A percentile compares a stretch with the other conserved stretches of the same genome.
Evolutionary conservation across 2,797 vertebrate species (phyloP).

Genomic region (Hypotaenidia philippensis): DNA sequence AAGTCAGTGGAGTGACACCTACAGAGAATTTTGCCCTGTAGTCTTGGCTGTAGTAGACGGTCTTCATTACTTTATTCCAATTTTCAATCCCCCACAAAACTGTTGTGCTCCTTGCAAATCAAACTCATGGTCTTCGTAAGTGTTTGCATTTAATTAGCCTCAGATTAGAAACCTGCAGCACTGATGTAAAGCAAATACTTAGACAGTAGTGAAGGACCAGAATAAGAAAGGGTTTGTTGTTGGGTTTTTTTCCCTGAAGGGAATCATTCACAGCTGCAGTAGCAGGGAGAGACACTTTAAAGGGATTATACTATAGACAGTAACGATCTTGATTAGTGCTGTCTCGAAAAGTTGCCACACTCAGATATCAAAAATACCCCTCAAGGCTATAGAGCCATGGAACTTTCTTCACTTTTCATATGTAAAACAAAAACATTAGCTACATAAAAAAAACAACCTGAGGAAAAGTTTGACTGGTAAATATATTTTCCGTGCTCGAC

Average conservation of each 20-base stretch:
- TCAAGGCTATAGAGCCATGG: neutral
- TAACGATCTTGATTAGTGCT: neutral
- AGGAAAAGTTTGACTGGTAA: neutral
- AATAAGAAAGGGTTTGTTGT: neutral
- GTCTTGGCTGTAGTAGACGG: neutral
- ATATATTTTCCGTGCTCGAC: neutral
- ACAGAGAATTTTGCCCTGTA: neutral
- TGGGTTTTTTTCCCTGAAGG: neutral
- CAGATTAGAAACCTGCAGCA: conserved; percentile 41
- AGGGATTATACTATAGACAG: neutral
- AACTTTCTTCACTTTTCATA: neutral
- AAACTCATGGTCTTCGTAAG: neutral
- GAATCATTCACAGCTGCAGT: neutral
- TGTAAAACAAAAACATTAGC: neutral
- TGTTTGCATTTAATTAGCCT: conserved; percentile 35
- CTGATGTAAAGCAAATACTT: conserved; percentile 30
- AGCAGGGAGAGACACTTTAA: neutral
- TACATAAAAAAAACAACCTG: neutral
- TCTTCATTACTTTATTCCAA: neutral
- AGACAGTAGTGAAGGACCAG: neutral
- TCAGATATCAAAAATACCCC: neutral
- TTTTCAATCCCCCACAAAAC: neutral
- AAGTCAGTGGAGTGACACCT: neutral
- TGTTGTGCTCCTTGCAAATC: conserved; percentile 2
- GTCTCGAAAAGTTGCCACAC: neutral